phyloP scores from a whole-genome alignment of 2,888 invertebrate species.

The Campaea margaritaria region DNA sequence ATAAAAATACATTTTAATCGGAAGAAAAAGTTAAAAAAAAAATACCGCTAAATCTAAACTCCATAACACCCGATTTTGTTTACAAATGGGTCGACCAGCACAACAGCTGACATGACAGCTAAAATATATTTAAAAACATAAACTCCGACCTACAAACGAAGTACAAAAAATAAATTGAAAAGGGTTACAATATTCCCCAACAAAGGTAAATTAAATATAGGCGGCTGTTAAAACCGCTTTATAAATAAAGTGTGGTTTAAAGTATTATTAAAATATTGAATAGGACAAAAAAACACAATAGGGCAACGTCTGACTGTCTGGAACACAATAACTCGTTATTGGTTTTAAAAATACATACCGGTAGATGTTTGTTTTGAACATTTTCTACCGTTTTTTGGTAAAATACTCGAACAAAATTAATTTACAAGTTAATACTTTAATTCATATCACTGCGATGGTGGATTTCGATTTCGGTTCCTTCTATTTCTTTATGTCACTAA shows the following conservation, averaged over 20 bases:
- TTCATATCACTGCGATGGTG: too few species aligned
- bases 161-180: conserved; percentile 22
- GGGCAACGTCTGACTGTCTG: conserved; percentile 32
- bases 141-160: conserved; percentile 7
- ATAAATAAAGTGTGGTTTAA: conserved; percentile 28
- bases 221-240: conserved; percentile 14
- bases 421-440: too few species aligned
- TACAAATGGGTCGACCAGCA: background rate
- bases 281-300: conserved; percentile 42
- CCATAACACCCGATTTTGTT: background rate
- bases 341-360: conserved; percentile 26
- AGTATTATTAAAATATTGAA: conserved; percentile 32
- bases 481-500: too few species aligned
- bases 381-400: too few species aligned
- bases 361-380: conserved; percentile 4
- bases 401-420: too few species aligned
- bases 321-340: conserved; percentile 32
- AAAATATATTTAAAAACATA: conserved; percentile 6
- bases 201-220: conserved; percentile 20
- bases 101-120: conserved; percentile 9
- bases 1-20: background rate
- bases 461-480: too few species aligned
- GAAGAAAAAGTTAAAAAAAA: background rate
- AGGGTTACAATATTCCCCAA: conserved; percentile 24
- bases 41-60: background rate